Conservation (phyloP, 2,113 vertebrate genomes). For the Micromys minutus region DNA sequence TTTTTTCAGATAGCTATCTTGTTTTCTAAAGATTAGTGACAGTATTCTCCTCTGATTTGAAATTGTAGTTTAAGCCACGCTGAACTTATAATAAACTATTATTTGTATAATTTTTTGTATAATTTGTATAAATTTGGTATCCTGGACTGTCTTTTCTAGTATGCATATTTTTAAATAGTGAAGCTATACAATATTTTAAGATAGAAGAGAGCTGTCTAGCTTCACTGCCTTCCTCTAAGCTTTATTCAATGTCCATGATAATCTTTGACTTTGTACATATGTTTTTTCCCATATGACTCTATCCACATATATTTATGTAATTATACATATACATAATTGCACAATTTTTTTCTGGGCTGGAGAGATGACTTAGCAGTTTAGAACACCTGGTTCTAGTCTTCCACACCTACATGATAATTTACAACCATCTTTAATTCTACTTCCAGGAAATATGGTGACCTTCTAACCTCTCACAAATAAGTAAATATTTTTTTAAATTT, state of each 20-base stretch:
- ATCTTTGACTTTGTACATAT: background rate
- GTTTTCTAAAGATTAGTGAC: background rate
- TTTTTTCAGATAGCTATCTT: background rate
- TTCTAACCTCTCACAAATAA: background rate
- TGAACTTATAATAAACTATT: slow-evolving; percentile 18
- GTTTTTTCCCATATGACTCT: background rate
- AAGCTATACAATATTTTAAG: background rate
- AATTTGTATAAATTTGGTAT: background rate
- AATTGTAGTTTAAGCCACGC: background rate
- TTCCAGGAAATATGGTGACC: background rate
- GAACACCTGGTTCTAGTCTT: background rate
- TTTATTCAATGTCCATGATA: background rate
- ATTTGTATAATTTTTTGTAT: no score
- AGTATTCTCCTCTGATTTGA: slow-evolving; percentile 35
- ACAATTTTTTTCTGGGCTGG: background rate
- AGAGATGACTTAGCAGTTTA: background rate
- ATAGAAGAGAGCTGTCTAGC: background rate
- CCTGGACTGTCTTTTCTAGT: background rate
- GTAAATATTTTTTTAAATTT: background rate
- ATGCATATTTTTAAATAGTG: background rate
- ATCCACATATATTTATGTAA: background rate
- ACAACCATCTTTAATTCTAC: background rate
- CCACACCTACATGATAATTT: background rate
- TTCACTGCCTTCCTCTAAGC: background rate
- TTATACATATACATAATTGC: background rate